Evolutionary conservation across 2,888 invertebrate genomes (phyloP).

Genomic region (Chrysodeixis includens): DNA sequence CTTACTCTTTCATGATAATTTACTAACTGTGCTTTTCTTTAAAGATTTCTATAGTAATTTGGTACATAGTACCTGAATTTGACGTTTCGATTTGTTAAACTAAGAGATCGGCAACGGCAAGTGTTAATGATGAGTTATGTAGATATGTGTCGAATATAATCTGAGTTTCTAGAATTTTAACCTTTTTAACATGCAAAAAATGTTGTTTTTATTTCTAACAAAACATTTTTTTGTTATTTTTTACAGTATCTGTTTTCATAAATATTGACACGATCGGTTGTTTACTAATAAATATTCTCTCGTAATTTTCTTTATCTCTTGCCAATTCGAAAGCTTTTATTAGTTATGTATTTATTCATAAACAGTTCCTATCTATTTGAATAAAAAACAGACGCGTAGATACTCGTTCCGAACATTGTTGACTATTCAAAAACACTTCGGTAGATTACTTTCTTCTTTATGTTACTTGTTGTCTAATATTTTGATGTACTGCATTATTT

Average conservation of each 20-base stretch:
- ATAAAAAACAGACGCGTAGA: constrained; percentile 8
- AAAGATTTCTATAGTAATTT: too few species aligned
- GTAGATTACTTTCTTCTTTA: constrained; percentile 23
- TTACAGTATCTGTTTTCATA: background rate
- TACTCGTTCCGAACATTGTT: constrained; percentile 1
- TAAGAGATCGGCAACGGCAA: too few species aligned
- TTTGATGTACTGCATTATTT: constrained; percentile 19
- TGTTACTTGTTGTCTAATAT: constrained; percentile 24
- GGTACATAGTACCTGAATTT: too few species aligned
- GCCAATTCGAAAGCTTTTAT: constrained; percentile 16
- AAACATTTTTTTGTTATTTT: too few species aligned
- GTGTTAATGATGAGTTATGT: too few species aligned
- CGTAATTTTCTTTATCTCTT: background rate
- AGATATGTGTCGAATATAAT: too few species aligned
- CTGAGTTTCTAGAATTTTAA: too few species aligned
- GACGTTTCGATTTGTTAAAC: too few species aligned
- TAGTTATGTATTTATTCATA: constrained; percentile 18
- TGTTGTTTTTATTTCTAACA: too few species aligned
- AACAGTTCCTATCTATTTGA: constrained; percentile 10
- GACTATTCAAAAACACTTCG: constrained; percentile 29
- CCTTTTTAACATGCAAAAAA: too few species aligned
- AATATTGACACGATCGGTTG: background rate
- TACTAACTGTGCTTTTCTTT: too few species aligned
- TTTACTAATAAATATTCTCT: background rate
- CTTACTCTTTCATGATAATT: too few species aligned